Base-by-base conservation (phyloP, 2,888 invertebrate species). In the Drosophila longiperda region DNA sequence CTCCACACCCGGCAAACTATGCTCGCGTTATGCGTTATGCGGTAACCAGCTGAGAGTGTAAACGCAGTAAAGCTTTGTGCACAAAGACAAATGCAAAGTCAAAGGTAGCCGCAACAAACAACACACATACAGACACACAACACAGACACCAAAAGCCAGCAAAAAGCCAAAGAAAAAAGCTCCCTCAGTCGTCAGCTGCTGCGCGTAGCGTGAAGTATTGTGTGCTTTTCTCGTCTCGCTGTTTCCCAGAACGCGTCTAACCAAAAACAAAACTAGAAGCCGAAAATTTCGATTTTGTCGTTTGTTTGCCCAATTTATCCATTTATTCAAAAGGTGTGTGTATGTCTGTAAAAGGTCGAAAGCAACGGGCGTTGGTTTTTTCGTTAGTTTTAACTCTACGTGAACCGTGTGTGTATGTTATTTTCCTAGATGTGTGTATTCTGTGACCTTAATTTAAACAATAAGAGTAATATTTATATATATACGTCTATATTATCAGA, bases 181-280 rank as follows among this genome's bases (percentile, higher is more conserved):
- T 92, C 81, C 75, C 78, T 91, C 91, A 92, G 91, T 92, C 83
- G 87, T 91, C 92, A 92, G 92, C 92, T 92, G 92, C 92, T 92
- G 91, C 90, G 92, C 92, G 88, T 91, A 86, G 90, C 91, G 92
- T 91, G 81, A 91, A 91, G 90, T 91, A 84, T 89, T 67, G 40
- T 80, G 82, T 90, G 76, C 77, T 87, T 82, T 80, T 87, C 78
- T 80, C 78, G 52, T 73, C 48, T 66, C 70, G 67, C 75, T 79
- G 62, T 50, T 54, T 61, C 69, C 73, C 78, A 70, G 71, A 80
- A 83, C 85, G 75, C 72, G 66, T 78, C 66, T 73, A 76, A 66
- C 36, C 53, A 33, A 64, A 26, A 42, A 64, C 73, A 72, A 49
- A 66, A 53, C 53, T 70, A 29, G 42, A 65, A 48, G 23, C 49